These are phyloP conservation scores for Pseudachorutes palmiensis DNA, from an alignment of 1,140 invertebrate genomes.

Conservation along the genomic window DNA sequence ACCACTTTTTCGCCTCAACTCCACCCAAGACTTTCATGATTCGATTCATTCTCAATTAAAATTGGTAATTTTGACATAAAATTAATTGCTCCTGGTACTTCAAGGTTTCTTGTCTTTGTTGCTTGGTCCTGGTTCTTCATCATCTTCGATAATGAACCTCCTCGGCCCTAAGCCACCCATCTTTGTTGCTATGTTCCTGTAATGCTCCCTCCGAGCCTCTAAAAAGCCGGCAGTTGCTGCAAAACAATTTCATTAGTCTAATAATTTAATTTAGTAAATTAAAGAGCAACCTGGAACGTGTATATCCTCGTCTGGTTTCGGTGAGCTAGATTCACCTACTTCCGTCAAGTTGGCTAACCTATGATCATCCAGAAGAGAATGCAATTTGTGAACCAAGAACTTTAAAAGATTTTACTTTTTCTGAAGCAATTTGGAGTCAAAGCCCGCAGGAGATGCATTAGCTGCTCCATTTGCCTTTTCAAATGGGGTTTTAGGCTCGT, in stretches of 20 bases:
- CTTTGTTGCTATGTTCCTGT: neutral
- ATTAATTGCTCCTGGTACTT: no score
- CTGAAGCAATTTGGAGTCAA: neutral
- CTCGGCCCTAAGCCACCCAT: neutral
- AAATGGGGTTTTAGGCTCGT: constrained; percentile 21
- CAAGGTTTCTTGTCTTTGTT: no score
- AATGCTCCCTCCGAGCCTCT: neutral
- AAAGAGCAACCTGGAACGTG: neutral
- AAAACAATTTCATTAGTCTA: no score
- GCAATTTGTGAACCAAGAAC: no score
- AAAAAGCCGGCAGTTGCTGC: neutral
- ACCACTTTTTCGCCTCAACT: no score
- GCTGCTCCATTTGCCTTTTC: no score
- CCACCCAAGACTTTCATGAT: no score
- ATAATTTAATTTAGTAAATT: no score
- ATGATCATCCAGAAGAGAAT: no score
- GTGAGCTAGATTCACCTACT: neutral
- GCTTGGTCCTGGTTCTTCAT: neutral
- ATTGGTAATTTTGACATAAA: no score
- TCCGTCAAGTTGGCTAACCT: neutral
- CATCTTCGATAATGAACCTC: neutral
- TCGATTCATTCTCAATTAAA: no score
- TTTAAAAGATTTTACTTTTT: no score
- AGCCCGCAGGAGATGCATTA: neutral
- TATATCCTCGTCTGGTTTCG: neutral